Percentiles rank a stretch among this genome's conserved stretches.
Evolutionary conservation across 2,888 invertebrate genomes (phyloP).

Genomic region (Gari tellinella): DNA sequence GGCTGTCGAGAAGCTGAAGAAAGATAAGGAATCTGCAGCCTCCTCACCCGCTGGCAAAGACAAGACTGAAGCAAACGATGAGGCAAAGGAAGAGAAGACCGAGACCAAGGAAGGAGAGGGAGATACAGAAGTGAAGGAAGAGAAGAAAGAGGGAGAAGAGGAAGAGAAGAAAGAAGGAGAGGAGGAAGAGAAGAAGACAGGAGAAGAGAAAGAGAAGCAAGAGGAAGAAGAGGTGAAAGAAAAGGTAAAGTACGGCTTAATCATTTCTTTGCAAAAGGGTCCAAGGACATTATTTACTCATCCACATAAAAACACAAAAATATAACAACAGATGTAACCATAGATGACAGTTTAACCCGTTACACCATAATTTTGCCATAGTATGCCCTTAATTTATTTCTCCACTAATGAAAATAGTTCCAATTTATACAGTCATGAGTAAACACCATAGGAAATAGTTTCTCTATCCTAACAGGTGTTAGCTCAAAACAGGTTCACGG

Average conservation of each 20-base stretch:
- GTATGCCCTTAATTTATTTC: too few relatives aligned
- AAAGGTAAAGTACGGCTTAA: slow-evolving; percentile 10
- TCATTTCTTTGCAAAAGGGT: too few relatives aligned
- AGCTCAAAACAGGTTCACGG: too few relatives aligned
- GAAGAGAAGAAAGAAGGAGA: slow-evolving; percentile 68
- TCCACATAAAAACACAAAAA: too few relatives aligned
- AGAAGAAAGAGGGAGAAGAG: slow-evolving; percentile 35
- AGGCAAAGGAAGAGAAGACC: slow-evolving; percentile 64
- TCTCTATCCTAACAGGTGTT: too few relatives aligned
- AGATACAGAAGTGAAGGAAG: slow-evolving; percentile 57
- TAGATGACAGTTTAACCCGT: too few relatives aligned
- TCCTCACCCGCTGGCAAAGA: slow-evolving; percentile 26
- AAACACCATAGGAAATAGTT: too few relatives aligned
- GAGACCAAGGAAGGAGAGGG: slow-evolving; percentile 69
- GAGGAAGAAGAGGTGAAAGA: slow-evolving; percentile 78
- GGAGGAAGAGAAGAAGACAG: slow-evolving; percentile 67
- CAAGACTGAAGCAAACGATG: slow-evolving; percentile 85
- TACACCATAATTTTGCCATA: too few relatives aligned
- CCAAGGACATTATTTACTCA: too few relatives aligned
- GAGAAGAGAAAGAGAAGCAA: slow-evolving; percentile 75
- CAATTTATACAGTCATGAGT: too few relatives aligned
- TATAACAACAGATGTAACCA: too few relatives aligned
- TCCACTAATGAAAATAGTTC: too few relatives aligned
- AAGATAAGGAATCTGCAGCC: slow-evolving; percentile 64
- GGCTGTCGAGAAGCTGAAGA: slow-evolving; percentile 87